A percentile compares a stretch with the other conserved stretches of the same genome.
Conservation (phyloP, 2,113 vertebrate genomes). For the Percopsis transmontana region DNA sequence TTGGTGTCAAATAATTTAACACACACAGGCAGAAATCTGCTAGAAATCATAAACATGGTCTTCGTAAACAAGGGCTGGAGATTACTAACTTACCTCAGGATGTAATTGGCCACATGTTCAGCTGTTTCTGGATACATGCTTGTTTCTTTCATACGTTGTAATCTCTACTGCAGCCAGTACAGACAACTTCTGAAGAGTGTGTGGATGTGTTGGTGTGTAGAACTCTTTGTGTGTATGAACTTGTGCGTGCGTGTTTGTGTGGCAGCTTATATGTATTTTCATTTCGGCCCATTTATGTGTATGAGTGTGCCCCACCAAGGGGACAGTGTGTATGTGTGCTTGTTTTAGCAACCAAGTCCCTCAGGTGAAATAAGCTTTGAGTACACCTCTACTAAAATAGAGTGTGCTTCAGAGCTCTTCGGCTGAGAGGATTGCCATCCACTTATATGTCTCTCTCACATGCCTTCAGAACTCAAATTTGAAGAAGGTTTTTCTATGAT, state of each 20-base stretch:
- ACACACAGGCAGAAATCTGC: conserved; percentile 6
- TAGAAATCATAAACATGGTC: conserved; percentile 29
- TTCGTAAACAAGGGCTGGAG: conserved; percentile 3
- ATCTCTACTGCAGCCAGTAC: background rate
- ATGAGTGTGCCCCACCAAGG: background rate
- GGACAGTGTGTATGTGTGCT: conserved; percentile 10
- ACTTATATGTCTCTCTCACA: no score
- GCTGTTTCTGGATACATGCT: conserved; percentile 64
- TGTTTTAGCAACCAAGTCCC: conserved; percentile 54
- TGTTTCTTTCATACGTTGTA: background rate
- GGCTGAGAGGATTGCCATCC: background rate
- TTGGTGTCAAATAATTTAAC: conserved; percentile 25
- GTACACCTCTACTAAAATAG: conserved; percentile 44
- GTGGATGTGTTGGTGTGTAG: background rate
- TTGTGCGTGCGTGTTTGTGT: conserved; percentile 7
- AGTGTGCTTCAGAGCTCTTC: conserved; percentile 1
- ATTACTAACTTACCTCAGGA: conserved; percentile 55
- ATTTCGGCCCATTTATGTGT: conserved; percentile 11
- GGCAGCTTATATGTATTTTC: conserved; percentile 11
- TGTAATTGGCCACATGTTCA: conserved; percentile 63
- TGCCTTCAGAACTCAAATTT: background rate
- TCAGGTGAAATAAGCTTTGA: conserved; percentile 50
- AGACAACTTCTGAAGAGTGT: conserved; percentile 21
- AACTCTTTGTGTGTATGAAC: background rate
- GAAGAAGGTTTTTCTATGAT: conserved; percentile 4